These are phyloP conservation scores for Hylaeus anthracinus DNA, from an alignment of 1,140 invertebrate species.

Conservation along the genomic window DNA sequence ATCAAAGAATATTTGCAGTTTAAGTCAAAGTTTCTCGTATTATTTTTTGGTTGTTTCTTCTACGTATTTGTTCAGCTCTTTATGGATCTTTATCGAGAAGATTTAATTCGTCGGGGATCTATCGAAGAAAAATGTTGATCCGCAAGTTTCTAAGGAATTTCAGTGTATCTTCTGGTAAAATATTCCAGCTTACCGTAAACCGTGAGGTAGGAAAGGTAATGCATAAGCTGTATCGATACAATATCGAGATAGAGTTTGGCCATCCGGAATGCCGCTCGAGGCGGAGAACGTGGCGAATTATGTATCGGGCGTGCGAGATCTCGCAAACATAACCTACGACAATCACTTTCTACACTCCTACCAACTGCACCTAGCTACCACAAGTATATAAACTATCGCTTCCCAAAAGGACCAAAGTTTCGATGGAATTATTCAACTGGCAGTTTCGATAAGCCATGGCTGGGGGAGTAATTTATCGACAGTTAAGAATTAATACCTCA, in stretches of 20 bases:
- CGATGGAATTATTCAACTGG: not conserved
- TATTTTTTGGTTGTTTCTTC: too few relatives aligned
- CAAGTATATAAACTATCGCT: not conserved
- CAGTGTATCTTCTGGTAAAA: constrained; percentile 7
- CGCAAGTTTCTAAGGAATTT: not conserved
- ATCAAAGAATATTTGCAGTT: too few relatives aligned
- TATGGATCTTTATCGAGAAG: too few relatives aligned
- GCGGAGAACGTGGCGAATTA: constrained; percentile 32
- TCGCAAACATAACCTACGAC: constrained; percentile 18
- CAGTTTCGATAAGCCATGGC: not conserved
- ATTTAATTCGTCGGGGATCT: not conserved
- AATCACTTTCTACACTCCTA: constrained; percentile 30
- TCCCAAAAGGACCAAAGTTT: not conserved
- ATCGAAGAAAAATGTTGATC: not conserved
- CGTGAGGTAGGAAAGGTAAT: constrained; percentile 29
- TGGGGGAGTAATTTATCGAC: not conserved
- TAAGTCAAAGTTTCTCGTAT: too few relatives aligned
- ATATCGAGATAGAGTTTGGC: constrained; percentile 40
- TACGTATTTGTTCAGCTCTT: too few relatives aligned
- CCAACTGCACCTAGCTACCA: not conserved
- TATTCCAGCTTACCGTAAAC: constrained; percentile 32
- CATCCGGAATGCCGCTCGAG: constrained; percentile 33
- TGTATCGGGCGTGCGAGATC: constrained; percentile 39
- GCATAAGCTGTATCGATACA: constrained; percentile 41
- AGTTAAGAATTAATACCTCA: not conserved